These are phyloP conservation scores for Riptortus pedestris DNA, from an alignment of 1,140 invertebrate genomes.

Conservation along the genomic window DNA sequence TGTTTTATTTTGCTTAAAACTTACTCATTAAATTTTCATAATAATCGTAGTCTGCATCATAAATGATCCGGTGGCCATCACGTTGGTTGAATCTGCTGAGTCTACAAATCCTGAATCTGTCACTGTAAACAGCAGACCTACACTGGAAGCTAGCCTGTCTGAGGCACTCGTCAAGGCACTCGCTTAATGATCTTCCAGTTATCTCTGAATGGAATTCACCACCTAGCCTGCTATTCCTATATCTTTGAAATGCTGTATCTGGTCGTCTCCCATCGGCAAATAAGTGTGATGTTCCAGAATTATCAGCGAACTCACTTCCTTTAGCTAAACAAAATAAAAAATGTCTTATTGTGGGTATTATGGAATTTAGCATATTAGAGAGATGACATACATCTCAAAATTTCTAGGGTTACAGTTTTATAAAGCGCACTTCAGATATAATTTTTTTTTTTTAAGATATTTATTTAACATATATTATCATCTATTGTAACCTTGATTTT, in stretches of 20 bases:
- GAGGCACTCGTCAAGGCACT: slow-evolving; percentile 79
- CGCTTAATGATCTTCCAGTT: slow-evolving; percentile 69
- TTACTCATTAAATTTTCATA: slow-evolving; percentile 50
- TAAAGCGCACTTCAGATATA: too few species aligned
- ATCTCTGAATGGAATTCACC: slow-evolving; percentile 83
- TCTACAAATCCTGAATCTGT: slow-evolving; percentile 68
- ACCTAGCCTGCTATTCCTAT: slow-evolving; percentile 69
- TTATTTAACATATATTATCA: too few species aligned
- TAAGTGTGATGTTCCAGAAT: slow-evolving; percentile 65
- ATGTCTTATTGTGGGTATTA: neutral
- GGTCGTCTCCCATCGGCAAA: slow-evolving; percentile 66
- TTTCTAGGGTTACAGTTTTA: too few species aligned
- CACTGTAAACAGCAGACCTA: slow-evolving; percentile 75
- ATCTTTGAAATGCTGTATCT: slow-evolving; percentile 79
- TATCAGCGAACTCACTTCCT: slow-evolving; percentile 67
- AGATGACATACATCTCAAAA: too few species aligned
- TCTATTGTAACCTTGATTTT: too few species aligned
- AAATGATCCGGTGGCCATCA: slow-evolving; percentile 76
- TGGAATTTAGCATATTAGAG: too few species aligned
- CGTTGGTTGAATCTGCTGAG: slow-evolving; percentile 75
- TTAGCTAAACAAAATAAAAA: slow-evolving; percentile 29
- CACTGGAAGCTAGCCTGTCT: slow-evolving; percentile 79
- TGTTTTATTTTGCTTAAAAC: neutral
- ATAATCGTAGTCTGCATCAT: slow-evolving; percentile 82
- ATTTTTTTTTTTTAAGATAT: too few species aligned